Evolutionary conservation across 2,797 vertebrate species (phyloP).

Genomic region (Centroberyx gerrardi): DNA sequence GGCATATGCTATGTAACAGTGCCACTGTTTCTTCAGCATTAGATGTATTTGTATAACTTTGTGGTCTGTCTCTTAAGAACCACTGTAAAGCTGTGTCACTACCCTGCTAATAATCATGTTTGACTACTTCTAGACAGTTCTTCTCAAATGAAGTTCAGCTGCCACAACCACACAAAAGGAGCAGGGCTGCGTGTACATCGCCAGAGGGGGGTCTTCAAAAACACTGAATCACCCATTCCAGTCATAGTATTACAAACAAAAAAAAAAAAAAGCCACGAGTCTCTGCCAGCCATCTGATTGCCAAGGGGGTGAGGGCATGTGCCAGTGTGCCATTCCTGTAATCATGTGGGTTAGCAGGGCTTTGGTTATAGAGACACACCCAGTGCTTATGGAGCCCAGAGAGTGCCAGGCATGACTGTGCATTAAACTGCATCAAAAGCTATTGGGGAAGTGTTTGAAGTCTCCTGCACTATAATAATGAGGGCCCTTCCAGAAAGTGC

Average conservation of each 20-base stretch:
- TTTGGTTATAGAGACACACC: constrained; percentile 81
- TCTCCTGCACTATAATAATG: constrained; percentile 67
- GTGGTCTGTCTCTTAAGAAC: background rate
- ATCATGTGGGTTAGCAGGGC: constrained; percentile 79
- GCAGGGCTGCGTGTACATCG: constrained; percentile 8
- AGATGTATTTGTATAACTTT: background rate
- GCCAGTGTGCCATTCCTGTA: constrained; percentile 77
- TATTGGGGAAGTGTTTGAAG: constrained; percentile 70
- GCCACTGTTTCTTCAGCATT: background rate
- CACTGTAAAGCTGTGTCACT: background rate
- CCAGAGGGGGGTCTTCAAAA: constrained; percentile 43
- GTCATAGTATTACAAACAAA: constrained; percentile 52
- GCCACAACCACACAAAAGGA: constrained; percentile 38
- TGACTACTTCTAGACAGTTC: constrained; percentile 18
- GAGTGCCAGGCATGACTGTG: constrained; percentile 65
- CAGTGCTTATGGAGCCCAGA: constrained; percentile 67
- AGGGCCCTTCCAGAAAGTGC: constrained; percentile 68
- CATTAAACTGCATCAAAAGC: constrained; percentile 75
- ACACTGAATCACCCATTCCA: constrained; percentile 70
- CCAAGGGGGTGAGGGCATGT: constrained; percentile 69
- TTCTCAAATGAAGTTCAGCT: constrained; percentile 17
- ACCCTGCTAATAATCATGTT: constrained; percentile 1
- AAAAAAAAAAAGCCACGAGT: constrained; percentile 27
- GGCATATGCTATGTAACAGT: background rate
- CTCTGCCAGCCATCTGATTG: constrained; percentile 47